Evolutionary conservation across 2,113 vertebrate species (phyloP).

Genomic region (Vimba vimba): DNA sequence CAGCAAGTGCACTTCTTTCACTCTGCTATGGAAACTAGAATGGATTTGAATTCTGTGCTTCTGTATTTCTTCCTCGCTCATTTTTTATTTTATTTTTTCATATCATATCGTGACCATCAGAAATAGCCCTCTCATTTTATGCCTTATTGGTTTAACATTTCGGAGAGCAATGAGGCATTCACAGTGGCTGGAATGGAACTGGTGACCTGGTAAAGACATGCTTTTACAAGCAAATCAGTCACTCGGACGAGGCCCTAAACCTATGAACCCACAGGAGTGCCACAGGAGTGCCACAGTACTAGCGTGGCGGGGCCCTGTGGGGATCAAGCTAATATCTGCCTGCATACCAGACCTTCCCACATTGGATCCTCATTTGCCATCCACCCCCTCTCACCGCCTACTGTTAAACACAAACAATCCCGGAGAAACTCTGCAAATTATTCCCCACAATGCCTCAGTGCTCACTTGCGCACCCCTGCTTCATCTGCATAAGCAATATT

Average conservation of each 20-base stretch:
- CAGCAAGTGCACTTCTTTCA: background rate
- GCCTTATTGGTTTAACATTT: constrained; percentile 54
- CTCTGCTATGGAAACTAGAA: background rate
- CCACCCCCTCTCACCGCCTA: constrained; percentile 16
- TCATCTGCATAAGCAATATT: constrained; percentile 58
- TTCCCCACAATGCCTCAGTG: constrained; percentile 35
- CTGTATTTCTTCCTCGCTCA: background rate
- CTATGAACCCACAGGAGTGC: constrained; percentile 8
- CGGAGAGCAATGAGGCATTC: constrained; percentile 50
- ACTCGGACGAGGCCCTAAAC: constrained; percentile 37
- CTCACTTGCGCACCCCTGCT: background rate
- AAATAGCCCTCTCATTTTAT: constrained; percentile 20
- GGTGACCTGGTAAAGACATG: constrained; percentile 51
- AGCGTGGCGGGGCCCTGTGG: background rate
- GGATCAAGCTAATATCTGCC: constrained; percentile 10
- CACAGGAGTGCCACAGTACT: background rate
- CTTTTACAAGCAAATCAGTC: constrained; percentile 50
- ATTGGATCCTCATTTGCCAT: constrained; percentile 17
- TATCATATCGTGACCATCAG: constrained; percentile 10
- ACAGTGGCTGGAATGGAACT: constrained; percentile 38
- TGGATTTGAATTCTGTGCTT: background rate
- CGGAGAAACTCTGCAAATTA: constrained; percentile 44
- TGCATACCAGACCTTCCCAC: constrained; percentile 36
- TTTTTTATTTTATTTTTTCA: background rate
- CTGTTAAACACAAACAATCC: constrained; percentile 46